Percentiles rank a stretch among this genome's conserved stretches.
These are phyloP conservation scores for Gryllus bimaculatus DNA, from an alignment of 1,140 invertebrate species.

Conservation along the genomic window DNA sequence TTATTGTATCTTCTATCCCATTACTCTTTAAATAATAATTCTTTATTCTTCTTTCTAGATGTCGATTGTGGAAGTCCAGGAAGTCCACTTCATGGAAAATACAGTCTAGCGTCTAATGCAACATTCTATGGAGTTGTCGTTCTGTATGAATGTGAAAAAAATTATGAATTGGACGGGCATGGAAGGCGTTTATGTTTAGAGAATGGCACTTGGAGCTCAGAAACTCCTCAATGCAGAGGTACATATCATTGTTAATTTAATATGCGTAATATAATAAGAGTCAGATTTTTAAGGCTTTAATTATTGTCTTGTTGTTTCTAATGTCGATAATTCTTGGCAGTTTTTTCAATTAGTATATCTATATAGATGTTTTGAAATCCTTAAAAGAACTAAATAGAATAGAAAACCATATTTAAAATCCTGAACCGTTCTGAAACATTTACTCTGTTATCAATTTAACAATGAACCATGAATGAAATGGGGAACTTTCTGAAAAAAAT, in stretches of 20 bases:
- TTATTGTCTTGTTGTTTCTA: too few relatives aligned
- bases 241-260: slow-evolving; percentile 21
- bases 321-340: background rate
- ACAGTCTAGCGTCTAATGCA: slow-evolving; percentile 68
- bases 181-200: slow-evolving; percentile 72
- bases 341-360: too few relatives aligned
- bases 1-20: too few relatives aligned
- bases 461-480: too few relatives aligned
- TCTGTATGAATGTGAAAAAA: slow-evolving; percentile 71
- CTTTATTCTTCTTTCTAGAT: slow-evolving; percentile 40
- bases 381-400: too few relatives aligned
- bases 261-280: background rate
- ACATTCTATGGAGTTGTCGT: slow-evolving; percentile 79
- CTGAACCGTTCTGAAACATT: too few relatives aligned
- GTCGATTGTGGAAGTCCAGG: slow-evolving; percentile 78
- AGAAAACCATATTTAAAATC: too few relatives aligned
- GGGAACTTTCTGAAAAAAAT: too few relatives aligned
- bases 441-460: too few relatives aligned
- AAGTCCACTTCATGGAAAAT: slow-evolving; percentile 57
- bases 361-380: too few relatives aligned
- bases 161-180: slow-evolving; percentile 74
- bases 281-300: too few relatives aligned
- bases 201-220: slow-evolving; percentile 78
- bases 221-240: slow-evolving; percentile 66
- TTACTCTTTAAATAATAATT: too few relatives aligned